Evolutionary conservation across 2,888 invertebrate species (phyloP).

Genomic region (Taenaris catops): DNA sequence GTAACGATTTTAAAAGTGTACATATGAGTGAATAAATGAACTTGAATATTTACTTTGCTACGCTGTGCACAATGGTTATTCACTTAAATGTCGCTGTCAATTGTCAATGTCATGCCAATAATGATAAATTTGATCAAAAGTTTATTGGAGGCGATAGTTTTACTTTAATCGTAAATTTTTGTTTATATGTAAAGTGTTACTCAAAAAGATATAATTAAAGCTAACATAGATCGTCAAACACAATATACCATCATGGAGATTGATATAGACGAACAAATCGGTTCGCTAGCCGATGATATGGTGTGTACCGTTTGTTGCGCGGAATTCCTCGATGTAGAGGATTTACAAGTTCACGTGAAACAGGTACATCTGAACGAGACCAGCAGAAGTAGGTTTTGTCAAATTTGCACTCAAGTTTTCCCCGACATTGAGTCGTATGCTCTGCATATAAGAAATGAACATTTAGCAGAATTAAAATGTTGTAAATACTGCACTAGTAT

Average conservation of each 20-base stretch:
- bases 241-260: slow-evolving; percentile 1
- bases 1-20: too few relatives aligned
- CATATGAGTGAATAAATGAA: too few relatives aligned
- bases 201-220: too few relatives aligned
- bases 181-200: too few relatives aligned
- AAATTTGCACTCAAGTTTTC: slow-evolving; percentile 37
- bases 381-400: slow-evolving; percentile 31
- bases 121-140: too few relatives aligned
- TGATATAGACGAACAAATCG: slow-evolving; percentile 1
- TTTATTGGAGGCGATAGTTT: too few relatives aligned
- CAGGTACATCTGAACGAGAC: slow-evolving; percentile 39
- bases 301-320: slow-evolving; percentile 45
- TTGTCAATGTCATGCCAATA: too few relatives aligned
- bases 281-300: slow-evolving; percentile 30
- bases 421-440: slow-evolving; percentile 38
- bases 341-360: slow-evolving; percentile 41
- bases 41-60: too few relatives aligned
- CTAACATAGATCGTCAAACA: too few relatives aligned
- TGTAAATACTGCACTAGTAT: slow-evolving; percentile 45
- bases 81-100: too few relatives aligned
- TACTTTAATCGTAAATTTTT: too few relatives aligned
- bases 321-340: slow-evolving; percentile 55
- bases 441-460: slow-evolving; percentile 42
- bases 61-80: too few relatives aligned
- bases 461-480: slow-evolving; percentile 34